phyloP scores from a whole-genome alignment of 23 tunicate species.

The Ciona savignyi region DNA sequence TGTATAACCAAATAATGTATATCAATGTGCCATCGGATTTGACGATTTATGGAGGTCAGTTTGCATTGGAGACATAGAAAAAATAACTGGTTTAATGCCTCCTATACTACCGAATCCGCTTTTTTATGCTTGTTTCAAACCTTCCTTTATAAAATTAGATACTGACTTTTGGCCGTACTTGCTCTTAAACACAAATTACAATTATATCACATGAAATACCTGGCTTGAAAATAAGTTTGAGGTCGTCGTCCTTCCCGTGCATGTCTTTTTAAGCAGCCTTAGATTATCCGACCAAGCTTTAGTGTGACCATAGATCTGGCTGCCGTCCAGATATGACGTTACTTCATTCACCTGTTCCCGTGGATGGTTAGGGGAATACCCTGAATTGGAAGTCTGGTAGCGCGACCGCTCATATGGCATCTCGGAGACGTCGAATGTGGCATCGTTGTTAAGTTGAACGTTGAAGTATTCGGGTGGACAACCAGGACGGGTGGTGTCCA shows the following conservation, averaged over 20 bases:
- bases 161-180: too few relatives aligned
- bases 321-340: constrained; percentile 64
- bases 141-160: too few relatives aligned
- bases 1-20: too few relatives aligned
- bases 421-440: constrained; percentile 34
- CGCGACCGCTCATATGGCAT: constrained; percentile 57
- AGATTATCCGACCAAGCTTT: constrained; percentile 37
- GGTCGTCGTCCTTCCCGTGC: constrained; percentile 11
- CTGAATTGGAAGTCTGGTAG: constrained; percentile 53
- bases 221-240: constrained; percentile 20
- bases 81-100: too few relatives aligned
- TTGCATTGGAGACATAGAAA: too few relatives aligned
- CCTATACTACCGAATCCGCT: too few relatives aligned
- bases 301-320: constrained; percentile 40
- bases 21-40: too few relatives aligned
- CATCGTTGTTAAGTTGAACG: constrained; percentile 45
- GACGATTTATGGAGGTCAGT: too few relatives aligned
- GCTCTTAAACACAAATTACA: too few relatives aligned
- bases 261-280: constrained; percentile 7
- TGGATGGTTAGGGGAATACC: constrained; percentile 84
- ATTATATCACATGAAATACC: too few relatives aligned
- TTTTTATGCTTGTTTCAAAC: too few relatives aligned
- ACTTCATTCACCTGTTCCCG: constrained; percentile 59
- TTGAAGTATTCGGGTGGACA: constrained; percentile 90
- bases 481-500: constrained; percentile 33